Evolutionary conservation across 2,797 vertebrate species (phyloP), one percentile per base, ranked within the genome.

Genomic region (Acipenser ruthenus): DNA sequence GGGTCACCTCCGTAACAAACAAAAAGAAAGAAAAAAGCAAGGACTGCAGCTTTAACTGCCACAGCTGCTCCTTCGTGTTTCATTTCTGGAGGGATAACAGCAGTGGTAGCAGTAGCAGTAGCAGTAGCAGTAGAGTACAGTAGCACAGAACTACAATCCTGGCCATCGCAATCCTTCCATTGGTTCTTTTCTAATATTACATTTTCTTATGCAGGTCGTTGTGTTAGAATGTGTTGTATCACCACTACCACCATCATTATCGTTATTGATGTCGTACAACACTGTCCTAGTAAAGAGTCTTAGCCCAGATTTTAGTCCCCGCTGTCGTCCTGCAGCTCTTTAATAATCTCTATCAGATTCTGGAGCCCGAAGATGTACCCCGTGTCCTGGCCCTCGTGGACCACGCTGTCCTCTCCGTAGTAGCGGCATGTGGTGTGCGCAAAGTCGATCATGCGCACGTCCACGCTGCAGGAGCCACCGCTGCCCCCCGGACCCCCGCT

Each of bases 401-500:
- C 94, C 65, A 99, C 92, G 0, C 94, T 96, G 82, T 99, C 97
- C 76, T 99, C 97, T n/a, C 94, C 93, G 3, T 93, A 99, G 78
- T 97, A 93, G 69, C 94, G 89, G 81, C 97, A 99, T 7, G 97
- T 99, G 52, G 97, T 99, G 81, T 99, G 97, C 66, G 97, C 97
- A 79, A 99, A 99, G 91, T 99, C 97, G 67, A 99, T 99, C 96
- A 99, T 99, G 66, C 97, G 93, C 77, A 99, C 94, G 4, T 99
- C 96, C 56, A 95, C 96, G 48, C 68, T 50, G 50, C 65, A 67
- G 49, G 9, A n/a, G 7, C 52, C 13, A 67, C 72, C 79, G 63
- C 80, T 68, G 61, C 61, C 18, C n/a, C 18, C 23, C 81, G 70
- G 8, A 15, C 72, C 74, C 82, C 82, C 13, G 0, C 73, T 50